Evolutionary conservation across 2,113 vertebrate species (phyloP).

Genomic region (Aptenodytes forsteri): DNA sequence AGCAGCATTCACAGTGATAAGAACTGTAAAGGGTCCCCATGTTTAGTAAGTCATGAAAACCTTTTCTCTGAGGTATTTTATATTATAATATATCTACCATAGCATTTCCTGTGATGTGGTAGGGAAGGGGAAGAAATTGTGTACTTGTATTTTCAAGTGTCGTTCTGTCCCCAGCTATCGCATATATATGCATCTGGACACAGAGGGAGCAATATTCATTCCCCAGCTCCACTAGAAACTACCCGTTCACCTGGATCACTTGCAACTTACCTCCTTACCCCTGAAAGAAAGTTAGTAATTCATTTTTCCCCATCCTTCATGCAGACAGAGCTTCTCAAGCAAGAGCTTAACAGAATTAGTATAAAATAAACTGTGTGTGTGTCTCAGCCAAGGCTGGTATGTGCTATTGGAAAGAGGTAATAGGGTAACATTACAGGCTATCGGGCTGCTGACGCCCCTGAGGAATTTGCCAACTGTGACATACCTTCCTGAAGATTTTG

Average conservation of each 20-base stretch:
- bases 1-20: background rate
- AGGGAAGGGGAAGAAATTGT: background rate
- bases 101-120: background rate
- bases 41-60: background rate
- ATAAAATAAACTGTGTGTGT: background rate
- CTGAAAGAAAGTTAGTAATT: background rate
- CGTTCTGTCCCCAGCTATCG: background rate
- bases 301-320: background rate
- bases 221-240: background rate
- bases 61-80: background rate
- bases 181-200: background rate
- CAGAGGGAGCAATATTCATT: background rate
- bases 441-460: background rate
- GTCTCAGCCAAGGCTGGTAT: background rate
- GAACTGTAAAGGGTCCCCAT: background rate
- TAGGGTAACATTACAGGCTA: background rate
- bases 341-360: background rate
- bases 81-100: background rate
- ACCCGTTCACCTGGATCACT: background rate
- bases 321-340: background rate
- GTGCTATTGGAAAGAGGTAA: background rate
- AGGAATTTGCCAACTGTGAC: background rate
- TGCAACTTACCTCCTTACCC: background rate
- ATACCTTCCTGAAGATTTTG: conserved; percentile 77
- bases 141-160: background rate